A percentile compares a stretch with the other conserved stretches of the same genome.
Evolutionary conservation across 2,113 vertebrate genomes (phyloP).

Genomic region (Dolichotis patagonum): DNA sequence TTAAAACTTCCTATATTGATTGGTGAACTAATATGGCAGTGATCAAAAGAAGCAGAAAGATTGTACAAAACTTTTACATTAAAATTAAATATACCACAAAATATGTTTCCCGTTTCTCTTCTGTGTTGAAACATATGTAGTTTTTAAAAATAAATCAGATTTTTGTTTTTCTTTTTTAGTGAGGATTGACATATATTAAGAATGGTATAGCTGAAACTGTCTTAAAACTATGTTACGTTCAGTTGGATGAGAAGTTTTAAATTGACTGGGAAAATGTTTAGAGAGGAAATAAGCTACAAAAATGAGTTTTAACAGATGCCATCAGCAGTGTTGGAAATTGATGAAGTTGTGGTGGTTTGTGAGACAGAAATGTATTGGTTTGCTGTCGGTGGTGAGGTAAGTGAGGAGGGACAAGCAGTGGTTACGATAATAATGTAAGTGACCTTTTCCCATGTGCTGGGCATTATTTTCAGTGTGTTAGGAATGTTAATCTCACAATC

Average conservation of each 20-base stretch:
- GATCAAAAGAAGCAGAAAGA: constrained; percentile 20
- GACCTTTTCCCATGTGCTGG: neutral
- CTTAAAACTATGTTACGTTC: neutral
- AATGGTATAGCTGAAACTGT: constrained; percentile 11
- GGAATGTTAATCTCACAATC: neutral
- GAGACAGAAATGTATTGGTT: neutral
- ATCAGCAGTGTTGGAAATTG: neutral
- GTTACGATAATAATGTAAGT: neutral
- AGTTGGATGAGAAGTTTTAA: constrained; percentile 47
- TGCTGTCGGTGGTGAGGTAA: neutral
- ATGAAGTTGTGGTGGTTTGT: neutral
- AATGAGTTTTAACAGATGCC: neutral
- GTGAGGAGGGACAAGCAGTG: neutral
- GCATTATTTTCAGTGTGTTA: neutral
- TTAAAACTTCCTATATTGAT: neutral
- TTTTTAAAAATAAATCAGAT: neutral
- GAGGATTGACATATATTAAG: neutral
- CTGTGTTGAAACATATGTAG: neutral
- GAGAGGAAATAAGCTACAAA: neutral
- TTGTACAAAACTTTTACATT: neutral
- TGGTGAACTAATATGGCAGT: neutral
- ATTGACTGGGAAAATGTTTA: constrained; percentile 15
- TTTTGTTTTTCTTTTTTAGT: neutral
- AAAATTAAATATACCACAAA: constrained; percentile 1
- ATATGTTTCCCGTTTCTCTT: neutral